Percentiles rank a stretch among this genome's conserved stretches.
Conservation (phyloP, 2,888 invertebrate genomes). For the Beris morrisii region DNA sequence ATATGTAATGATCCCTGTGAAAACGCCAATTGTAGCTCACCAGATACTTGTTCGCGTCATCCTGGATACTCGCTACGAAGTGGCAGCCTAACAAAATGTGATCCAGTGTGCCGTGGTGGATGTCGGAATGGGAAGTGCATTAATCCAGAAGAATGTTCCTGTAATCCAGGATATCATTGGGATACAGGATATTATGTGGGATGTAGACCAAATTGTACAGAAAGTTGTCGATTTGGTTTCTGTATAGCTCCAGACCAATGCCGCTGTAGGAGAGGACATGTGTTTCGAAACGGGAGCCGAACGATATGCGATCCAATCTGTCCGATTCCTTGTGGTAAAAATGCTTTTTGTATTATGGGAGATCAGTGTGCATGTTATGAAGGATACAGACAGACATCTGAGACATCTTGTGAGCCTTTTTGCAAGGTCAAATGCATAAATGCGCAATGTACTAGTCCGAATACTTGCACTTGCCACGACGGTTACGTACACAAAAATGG, state of each 20-base stretch:
- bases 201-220: neutral
- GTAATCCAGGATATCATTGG: constrained; percentile 12
- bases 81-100: constrained; percentile 34
- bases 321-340: constrained; percentile 44
- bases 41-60: constrained; percentile 34
- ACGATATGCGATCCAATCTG: constrained; percentile 37
- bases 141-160: neutral
- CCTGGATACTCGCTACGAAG: constrained; percentile 24
- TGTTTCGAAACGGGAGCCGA: neutral
- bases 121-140: constrained; percentile 42
- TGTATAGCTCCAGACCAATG: constrained; percentile 50
- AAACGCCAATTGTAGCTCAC: constrained; percentile 30
- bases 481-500: constrained; percentile 41
- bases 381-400: constrained; percentile 60
- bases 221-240: constrained; percentile 46
- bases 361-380: constrained; percentile 13
- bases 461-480: constrained; percentile 43
- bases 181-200: neutral
- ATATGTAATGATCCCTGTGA: constrained; percentile 13
- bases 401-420: constrained; percentile 40
- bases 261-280: constrained; percentile 46
- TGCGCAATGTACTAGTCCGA: constrained; percentile 43
- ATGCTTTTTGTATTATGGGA: constrained; percentile 35
- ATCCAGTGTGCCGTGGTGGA: constrained; percentile 43
- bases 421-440: constrained; percentile 49